These are phyloP conservation scores for Julus scandinavius DNA, from an alignment of 2,888 invertebrate species.

Conservation along the genomic window DNA sequence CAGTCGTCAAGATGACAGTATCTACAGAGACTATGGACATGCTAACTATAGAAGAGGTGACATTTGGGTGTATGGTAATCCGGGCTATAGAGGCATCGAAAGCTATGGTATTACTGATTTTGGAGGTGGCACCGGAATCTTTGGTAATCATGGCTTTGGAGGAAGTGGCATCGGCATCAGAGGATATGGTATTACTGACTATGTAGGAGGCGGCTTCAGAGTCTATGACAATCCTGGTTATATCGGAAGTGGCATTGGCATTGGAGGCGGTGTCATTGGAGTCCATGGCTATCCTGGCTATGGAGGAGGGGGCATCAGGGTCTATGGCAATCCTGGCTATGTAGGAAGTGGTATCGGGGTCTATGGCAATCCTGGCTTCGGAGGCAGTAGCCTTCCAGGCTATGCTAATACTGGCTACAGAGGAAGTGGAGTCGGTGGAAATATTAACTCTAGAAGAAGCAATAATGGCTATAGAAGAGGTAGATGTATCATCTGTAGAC, in stretches of 20 bases:
- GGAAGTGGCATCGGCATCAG: not conserved
- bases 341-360: conserved; percentile 1
- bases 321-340: not conserved
- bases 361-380: not conserved
- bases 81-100: no score
- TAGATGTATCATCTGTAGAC: not conserved
- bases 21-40: no score
- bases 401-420: conserved; percentile 20
- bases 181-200: not conserved
- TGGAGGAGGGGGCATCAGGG: not conserved
- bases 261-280: not conserved
- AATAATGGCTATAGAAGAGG: no score
- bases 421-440: not conserved
- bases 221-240: not conserved
- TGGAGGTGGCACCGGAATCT: not conserved
- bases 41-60: no score
- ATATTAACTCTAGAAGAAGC: not conserved
- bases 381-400: not conserved
- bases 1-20: no score
- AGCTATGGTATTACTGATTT: no score
- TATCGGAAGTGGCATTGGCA: not conserved
- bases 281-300: not conserved
- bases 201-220: not conserved
- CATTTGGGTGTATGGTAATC: no score
- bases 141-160: not conserved